phyloP scores from a whole-genome alignment of 1,140 invertebrate genomes.

The Chironomus striatipennis region DNA sequence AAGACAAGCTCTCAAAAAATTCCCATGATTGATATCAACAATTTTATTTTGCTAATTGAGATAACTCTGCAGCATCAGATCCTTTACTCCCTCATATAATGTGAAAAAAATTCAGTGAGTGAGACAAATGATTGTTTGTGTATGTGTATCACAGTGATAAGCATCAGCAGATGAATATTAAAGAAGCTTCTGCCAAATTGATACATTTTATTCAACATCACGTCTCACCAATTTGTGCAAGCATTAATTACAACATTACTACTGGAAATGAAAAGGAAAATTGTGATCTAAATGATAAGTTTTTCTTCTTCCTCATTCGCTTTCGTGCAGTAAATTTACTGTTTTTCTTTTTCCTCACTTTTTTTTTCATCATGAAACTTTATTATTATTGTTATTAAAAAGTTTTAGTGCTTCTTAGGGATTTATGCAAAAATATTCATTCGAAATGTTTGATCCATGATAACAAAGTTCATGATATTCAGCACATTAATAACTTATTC shows the following conservation, averaged over 20 bases:
- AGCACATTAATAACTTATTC: too few relatives aligned
- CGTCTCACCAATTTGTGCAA: conserved; percentile 7
- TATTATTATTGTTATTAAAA: too few relatives aligned
- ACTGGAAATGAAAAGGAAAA: too few relatives aligned
- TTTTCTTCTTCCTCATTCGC: background rate
- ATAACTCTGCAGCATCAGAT: background rate
- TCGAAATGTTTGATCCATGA: too few relatives aligned
- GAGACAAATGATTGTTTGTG: background rate
- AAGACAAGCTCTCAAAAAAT: background rate
- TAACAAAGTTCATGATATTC: too few relatives aligned
- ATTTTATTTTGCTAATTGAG: conserved; percentile 17
- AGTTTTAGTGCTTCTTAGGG: too few relatives aligned
- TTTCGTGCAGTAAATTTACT: background rate
- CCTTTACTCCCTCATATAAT: too few relatives aligned
- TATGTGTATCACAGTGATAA: conserved; percentile 16
- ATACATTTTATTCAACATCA: conserved; percentile 10
- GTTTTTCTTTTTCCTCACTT: too few relatives aligned
- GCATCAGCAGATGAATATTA: conserved; percentile 21
- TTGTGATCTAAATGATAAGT: background rate
- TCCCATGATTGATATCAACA: conserved; percentile 11
- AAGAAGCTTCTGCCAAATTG: background rate
- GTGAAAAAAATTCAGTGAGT: background rate
- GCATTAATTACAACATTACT: background rate
- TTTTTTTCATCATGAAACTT: too few relatives aligned
- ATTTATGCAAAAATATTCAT: too few relatives aligned